phyloP scores from a whole-genome alignment of 2,113 vertebrate genomes.

The Motacilla alba region DNA sequence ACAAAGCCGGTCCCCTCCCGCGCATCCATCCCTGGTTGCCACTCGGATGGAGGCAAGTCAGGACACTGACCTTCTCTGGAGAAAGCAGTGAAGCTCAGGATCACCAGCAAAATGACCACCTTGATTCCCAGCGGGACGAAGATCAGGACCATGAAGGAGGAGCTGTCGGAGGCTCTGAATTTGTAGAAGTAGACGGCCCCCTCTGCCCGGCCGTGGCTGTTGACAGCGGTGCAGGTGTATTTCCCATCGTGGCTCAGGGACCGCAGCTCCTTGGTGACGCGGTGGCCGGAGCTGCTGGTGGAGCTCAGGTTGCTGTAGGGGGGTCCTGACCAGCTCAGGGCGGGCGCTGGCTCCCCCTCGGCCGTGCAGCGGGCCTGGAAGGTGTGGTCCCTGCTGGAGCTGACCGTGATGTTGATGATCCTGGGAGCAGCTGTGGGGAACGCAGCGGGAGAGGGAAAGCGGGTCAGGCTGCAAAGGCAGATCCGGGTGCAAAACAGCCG shows the following conservation, averaged over 20 bases:
- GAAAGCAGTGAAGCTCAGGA: not conserved
- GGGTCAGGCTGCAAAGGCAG: not conserved
- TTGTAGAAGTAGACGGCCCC: conserved; percentile 76
- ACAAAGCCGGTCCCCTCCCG: not conserved
- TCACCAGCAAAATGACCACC: conserved; percentile 51
- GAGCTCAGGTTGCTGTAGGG: conserved; percentile 9
- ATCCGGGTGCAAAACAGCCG: too few relatives aligned
- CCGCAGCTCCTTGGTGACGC: conserved; percentile 76
- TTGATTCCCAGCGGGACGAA: conserved; percentile 62
- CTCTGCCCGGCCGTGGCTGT: conserved; percentile 69
- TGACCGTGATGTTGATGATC: conserved; percentile 83
- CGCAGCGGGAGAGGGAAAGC: fast-evolving
- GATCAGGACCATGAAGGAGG: conserved; percentile 18
- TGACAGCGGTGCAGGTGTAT: conserved; percentile 84
- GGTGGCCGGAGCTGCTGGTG: conserved; percentile 43
- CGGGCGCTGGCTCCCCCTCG: conserved; percentile 83
- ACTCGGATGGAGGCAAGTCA: fast-evolving
- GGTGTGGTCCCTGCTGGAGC: conserved; percentile 59
- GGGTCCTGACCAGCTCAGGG: conserved; percentile 79
- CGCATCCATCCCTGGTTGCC: fast-evolving
- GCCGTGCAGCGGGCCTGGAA: conserved; percentile 83
- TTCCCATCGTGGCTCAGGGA: conserved; percentile 78
- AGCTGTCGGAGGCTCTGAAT: conserved; percentile 34
- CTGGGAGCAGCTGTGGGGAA: conserved; percentile 78
- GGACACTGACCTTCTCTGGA: not conserved